Evolutionary conservation across 2,797 vertebrate genomes (phyloP).

Genomic region (Amphiprion clarkii): DNA sequence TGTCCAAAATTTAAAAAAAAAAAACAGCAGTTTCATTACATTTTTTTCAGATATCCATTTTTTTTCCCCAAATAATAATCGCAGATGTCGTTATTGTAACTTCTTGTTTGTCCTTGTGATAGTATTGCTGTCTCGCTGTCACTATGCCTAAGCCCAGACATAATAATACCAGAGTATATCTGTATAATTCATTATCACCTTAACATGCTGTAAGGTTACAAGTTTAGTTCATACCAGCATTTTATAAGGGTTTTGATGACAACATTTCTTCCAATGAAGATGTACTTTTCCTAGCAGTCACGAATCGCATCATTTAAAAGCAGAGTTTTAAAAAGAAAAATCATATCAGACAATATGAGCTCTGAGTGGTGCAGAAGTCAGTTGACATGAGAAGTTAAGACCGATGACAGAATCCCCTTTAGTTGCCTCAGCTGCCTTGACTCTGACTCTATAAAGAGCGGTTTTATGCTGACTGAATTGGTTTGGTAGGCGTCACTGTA

Average conservation of each 20-base stretch:
- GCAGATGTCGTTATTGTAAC: not conserved
- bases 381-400: not conserved
- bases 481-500: not conserved
- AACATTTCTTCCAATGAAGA: not conserved
- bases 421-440: not conserved
- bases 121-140: not conserved
- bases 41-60: not conserved
- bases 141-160: not conserved
- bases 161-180: conserved; percentile 3
- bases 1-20: not conserved
- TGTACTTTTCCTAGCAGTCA: not conserved
- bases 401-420: not conserved
- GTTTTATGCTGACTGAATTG: not conserved
- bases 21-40: not conserved
- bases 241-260: not conserved
- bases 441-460: not conserved
- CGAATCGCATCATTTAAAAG: not conserved
- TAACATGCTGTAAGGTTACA: not conserved
- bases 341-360: not conserved
- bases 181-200: conserved; percentile 8
- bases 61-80: no score
- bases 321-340: not conserved
- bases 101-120: conserved; percentile 6
- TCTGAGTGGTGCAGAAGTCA: not conserved
- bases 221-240: not conserved